A percentile compares a stretch with the other conserved stretches of the same genome.
Conservation (phyloP, 2,797 vertebrate genomes). For the Galago senegalensis region DNA sequence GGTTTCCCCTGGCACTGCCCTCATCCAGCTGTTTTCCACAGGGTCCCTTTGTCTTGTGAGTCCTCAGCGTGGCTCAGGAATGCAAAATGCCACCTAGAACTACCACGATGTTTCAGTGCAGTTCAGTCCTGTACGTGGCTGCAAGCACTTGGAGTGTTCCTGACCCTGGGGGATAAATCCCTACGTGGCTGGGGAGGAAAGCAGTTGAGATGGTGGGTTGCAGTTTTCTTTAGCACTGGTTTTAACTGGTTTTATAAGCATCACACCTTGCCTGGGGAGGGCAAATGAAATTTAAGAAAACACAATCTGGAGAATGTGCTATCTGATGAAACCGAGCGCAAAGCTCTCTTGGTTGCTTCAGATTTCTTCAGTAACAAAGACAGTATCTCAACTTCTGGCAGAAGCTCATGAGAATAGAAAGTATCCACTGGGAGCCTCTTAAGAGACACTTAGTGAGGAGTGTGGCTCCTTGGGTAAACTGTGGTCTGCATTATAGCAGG, state of each 20-base stretch:
- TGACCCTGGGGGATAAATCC: neutral
- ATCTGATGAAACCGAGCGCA: constrained; percentile 2
- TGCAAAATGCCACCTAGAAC: neutral
- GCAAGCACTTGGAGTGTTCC: neutral
- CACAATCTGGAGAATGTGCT: neutral
- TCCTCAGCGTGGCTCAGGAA: neutral
- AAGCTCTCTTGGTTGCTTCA: neutral
- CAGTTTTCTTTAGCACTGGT: neutral
- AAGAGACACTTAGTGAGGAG: neutral
- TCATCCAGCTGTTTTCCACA: neutral
- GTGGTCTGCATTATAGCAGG: neutral
- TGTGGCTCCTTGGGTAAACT: neutral
- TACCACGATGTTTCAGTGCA: neutral
- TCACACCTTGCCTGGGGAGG: neutral
- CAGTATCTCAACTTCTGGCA: constrained; percentile 36
- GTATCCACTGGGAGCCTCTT: neutral
- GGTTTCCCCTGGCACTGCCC: neutral
- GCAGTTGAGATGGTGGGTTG: neutral
- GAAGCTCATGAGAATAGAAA: neutral
- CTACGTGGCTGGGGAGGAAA: neutral
- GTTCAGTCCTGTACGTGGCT: neutral
- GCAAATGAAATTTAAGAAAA: neutral
- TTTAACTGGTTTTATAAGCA: constrained; percentile 10
- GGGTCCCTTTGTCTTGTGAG: neutral
- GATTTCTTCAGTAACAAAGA: neutral